These are phyloP conservation scores for Eulemur mongoz DNA, from an alignment of 2,797 vertebrate genomes.

Conservation along the genomic window DNA sequence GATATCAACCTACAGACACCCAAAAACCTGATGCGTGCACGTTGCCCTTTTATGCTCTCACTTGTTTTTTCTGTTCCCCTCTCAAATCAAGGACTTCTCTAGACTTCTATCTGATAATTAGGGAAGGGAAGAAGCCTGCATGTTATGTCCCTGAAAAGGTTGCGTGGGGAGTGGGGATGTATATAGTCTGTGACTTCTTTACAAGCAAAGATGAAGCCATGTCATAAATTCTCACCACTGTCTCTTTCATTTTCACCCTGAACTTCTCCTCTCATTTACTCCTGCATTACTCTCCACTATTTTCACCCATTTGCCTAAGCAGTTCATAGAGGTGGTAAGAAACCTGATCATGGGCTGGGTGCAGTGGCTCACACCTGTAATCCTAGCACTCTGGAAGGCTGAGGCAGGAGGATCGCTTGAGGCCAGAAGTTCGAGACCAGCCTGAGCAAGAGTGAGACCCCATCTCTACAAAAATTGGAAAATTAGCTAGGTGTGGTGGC, in stretches of 20 bases:
- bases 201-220: neutral
- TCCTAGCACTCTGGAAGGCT: too few species aligned
- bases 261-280: neutral
- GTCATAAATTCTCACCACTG: neutral
- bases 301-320: neutral
- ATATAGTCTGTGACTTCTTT: neutral
- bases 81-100: neutral
- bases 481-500: neutral
- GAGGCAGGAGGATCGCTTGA: too few species aligned
- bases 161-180: neutral
- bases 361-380: too few species aligned
- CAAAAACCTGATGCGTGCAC: neutral
- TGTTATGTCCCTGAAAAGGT: neutral
- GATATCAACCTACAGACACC: neutral
- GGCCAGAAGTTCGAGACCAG: neutral
- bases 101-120: neutral
- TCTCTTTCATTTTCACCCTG: neutral
- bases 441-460: neutral
- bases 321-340: neutral
- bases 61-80: neutral
- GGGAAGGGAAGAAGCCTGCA: neutral
- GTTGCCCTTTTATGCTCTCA: neutral
- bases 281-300: neutral
- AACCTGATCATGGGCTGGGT: neutral
- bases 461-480: neutral